phyloP scores from a whole-genome alignment of 2,888 invertebrate species.

The Amorpha juglandis region DNA sequence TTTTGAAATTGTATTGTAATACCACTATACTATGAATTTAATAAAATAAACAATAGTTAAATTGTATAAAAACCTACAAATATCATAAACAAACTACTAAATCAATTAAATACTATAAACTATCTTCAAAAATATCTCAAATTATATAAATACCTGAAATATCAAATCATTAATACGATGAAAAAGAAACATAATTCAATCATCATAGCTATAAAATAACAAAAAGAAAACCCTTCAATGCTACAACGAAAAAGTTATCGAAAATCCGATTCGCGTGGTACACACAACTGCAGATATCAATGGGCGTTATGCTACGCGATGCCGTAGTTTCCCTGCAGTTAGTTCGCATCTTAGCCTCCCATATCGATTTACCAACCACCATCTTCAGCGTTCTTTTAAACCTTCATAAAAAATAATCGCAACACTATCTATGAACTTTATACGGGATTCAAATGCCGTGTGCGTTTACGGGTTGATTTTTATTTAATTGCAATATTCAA shows the following conservation, averaged over 20 bases:
- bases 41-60: no score
- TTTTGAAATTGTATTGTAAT: no score
- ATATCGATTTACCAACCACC: constrained; percentile 69
- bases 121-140: neutral
- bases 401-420: constrained; percentile 31
- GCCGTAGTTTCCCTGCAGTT: constrained; percentile 80
- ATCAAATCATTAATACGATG: neutral
- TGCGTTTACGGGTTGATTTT: constrained; percentile 10
- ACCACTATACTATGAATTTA: no score
- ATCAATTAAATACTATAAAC: no score
- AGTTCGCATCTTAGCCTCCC: constrained; percentile 73
- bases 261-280: constrained; percentile 23
- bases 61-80: no score
- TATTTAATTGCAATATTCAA: neutral
- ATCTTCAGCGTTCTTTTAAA: constrained; percentile 54
- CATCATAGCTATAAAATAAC: neutral
- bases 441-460: neutral
- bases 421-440: neutral
- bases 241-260: constrained; percentile 3
- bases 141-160: neutral
- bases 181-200: neutral
- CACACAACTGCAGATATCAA: constrained; percentile 72
- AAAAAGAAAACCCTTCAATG: neutral
- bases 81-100: no score
- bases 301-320: constrained; percentile 75